Evolutionary conservation across 1,140 invertebrate genomes (phyloP).

Genomic region (Apis cerana): DNA sequence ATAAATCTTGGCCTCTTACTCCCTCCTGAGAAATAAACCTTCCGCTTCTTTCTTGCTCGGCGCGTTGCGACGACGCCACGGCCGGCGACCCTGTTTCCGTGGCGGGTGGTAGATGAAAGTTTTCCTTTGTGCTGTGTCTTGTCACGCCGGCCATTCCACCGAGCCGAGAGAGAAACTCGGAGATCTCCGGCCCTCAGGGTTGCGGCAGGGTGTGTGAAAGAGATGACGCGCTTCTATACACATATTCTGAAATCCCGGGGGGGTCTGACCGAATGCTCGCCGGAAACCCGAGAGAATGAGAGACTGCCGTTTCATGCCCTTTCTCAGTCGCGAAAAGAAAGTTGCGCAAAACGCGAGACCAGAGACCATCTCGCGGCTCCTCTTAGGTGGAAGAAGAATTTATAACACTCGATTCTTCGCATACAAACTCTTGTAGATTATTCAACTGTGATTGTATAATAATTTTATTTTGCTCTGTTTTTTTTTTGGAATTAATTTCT

Average conservation of each 20-base stretch:
- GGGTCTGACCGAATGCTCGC: slow-evolving; percentile 46
- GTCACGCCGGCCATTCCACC: slow-evolving; percentile 61
- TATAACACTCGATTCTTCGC: slow-evolving; percentile 48
- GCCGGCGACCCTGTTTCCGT: slow-evolving; percentile 62
- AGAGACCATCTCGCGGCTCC: slow-evolving; percentile 9
- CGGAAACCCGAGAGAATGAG: slow-evolving; percentile 55
- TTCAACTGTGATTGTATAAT: neutral
- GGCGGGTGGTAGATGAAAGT: slow-evolving; percentile 67
- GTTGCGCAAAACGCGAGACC: slow-evolving; percentile 38
- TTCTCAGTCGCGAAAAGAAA: slow-evolving; percentile 48
- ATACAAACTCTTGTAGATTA: slow-evolving; percentile 1
- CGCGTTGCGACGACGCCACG: slow-evolving; percentile 55
- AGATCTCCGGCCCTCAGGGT: neutral
- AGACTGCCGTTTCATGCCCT: slow-evolving; percentile 40
- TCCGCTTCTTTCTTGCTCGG: slow-evolving; percentile 58
- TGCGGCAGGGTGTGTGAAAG: neutral
- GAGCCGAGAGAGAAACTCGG: neutral
- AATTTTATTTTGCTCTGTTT: neutral
- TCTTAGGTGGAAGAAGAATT: slow-evolving; percentile 34
- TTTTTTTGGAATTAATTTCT: neutral
- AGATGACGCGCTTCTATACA: slow-evolving; percentile 39
- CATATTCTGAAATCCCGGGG: slow-evolving; percentile 60
- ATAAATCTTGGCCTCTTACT: slow-evolving; percentile 58
- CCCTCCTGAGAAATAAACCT: slow-evolving; percentile 65
- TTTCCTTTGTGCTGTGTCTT: slow-evolving; percentile 63